Conservation (phyloP, 2,797 vertebrate genomes). For the Sparus aurata region DNA sequence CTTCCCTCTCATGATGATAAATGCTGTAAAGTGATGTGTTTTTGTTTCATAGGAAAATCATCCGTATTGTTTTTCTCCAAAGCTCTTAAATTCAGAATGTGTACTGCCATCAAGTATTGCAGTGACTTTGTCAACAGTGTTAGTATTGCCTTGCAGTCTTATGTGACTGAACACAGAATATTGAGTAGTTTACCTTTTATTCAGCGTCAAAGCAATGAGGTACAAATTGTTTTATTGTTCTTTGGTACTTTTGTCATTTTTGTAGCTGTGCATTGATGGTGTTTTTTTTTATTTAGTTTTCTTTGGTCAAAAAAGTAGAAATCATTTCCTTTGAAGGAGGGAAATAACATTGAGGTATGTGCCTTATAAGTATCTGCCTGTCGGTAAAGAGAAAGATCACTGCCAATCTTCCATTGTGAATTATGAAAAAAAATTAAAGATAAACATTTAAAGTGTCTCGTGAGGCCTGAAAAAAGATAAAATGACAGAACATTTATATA, state of each 20-base stretch:
- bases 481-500: conserved; percentile 78
- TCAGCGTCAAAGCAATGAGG: conserved; percentile 76
- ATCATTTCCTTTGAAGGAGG: conserved; percentile 77
- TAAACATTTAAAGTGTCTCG: conserved; percentile 79
- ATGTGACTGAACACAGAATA: conserved; percentile 75
- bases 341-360: conserved; percentile 89
- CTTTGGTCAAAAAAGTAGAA: conserved; percentile 75
- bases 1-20: conserved; percentile 45
- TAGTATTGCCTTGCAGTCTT: conserved; percentile 78
- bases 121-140: conserved; percentile 82
- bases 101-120: conserved; percentile 78
- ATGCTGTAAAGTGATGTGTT: conserved; percentile 72
- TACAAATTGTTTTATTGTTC: conserved; percentile 75
- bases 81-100: conserved; percentile 80
- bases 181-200: conserved; percentile 78
- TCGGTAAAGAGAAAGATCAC: conserved; percentile 89
- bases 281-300: conserved; percentile 65
- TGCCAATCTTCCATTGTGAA: conserved; percentile 89
- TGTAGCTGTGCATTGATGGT: conserved; percentile 75
- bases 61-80: conserved; percentile 72
- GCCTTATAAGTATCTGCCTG: conserved; percentile 94
- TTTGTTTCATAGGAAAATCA: conserved; percentile 68
- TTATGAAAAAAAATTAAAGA: conserved; percentile 78
- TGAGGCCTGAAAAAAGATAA: conserved; percentile 76
- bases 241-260: conserved; percentile 79